Conservation (phyloP, 2,113 vertebrate species). For the Oreochromis aureus region DNA sequence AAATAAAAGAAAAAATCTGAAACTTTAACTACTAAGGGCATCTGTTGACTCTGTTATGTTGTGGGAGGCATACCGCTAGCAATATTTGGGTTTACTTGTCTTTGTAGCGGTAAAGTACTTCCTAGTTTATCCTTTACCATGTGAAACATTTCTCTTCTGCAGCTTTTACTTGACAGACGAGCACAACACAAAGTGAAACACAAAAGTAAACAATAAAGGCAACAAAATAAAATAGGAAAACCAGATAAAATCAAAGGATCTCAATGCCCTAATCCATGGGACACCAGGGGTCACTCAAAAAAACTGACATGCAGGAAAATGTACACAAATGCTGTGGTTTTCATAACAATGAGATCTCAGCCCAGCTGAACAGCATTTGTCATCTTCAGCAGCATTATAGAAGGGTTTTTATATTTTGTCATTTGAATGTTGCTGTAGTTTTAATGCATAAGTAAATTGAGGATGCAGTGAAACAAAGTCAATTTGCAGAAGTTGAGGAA, state of each 20-base stretch:
- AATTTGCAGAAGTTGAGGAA: background rate
- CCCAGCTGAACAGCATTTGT: background rate
- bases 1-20: background rate
- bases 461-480: background rate
- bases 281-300: background rate
- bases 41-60: background rate
- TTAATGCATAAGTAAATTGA: background rate
- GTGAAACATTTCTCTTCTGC: background rate
- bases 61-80: background rate
- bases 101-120: background rate
- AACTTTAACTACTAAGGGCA: background rate
- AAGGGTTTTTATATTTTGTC: background rate
- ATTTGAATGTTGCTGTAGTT: background rate
- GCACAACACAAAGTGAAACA: background rate
- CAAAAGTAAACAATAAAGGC: fast-evolving
- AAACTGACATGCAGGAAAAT: background rate
- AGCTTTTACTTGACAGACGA: background rate
- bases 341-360: background rate
- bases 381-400: background rate
- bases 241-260: background rate
- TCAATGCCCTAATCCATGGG: background rate
- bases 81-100: background rate
- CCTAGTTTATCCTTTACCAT: background rate
- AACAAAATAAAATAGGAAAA: background rate
- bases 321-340: background rate